Conservation (phyloP, 2,888 invertebrate species). For the Labia minor region DNA sequence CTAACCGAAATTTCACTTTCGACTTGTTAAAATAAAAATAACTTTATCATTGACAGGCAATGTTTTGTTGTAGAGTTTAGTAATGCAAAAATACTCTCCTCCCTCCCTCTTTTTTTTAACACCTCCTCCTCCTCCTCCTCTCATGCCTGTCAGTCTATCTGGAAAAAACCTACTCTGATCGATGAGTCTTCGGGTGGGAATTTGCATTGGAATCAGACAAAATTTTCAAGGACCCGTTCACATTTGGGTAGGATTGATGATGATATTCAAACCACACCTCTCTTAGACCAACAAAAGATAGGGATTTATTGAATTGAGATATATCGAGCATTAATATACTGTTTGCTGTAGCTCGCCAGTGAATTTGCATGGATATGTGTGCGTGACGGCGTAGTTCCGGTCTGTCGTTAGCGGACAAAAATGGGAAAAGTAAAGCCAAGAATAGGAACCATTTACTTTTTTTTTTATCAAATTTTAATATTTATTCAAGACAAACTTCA, state of each 20-base stretch:
- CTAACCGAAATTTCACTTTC: not conserved
- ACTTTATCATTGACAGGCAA: no score
- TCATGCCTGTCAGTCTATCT: not conserved
- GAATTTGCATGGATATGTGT: constrained; percentile 1
- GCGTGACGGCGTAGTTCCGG: constrained; percentile 7
- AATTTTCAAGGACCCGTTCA: not conserved
- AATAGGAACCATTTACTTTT: not conserved
- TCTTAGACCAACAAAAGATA: not conserved
- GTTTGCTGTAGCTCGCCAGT: not conserved
- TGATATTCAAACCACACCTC: constrained; percentile 8
- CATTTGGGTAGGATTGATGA: not conserved
- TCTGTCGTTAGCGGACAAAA: not conserved
- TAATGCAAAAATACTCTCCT: not conserved
- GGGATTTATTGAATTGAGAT: constrained; percentile 1
- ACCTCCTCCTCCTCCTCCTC: no score
- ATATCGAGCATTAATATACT: not conserved
- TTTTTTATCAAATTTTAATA: constrained; percentile 13
- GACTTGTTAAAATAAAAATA: no score
- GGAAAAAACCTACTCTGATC: not conserved
- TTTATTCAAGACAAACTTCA: not conserved
- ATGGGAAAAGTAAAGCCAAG: not conserved
- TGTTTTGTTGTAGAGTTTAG: not conserved
- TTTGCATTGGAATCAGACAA: not conserved
- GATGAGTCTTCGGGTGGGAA: not conserved
- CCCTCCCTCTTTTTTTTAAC: no score